A percentile compares a stretch with the other conserved stretches of the same genome.
These are phyloP conservation scores for Piprites chloris DNA, from an alignment of 2,113 vertebrate genomes.

Conservation along the genomic window DNA sequence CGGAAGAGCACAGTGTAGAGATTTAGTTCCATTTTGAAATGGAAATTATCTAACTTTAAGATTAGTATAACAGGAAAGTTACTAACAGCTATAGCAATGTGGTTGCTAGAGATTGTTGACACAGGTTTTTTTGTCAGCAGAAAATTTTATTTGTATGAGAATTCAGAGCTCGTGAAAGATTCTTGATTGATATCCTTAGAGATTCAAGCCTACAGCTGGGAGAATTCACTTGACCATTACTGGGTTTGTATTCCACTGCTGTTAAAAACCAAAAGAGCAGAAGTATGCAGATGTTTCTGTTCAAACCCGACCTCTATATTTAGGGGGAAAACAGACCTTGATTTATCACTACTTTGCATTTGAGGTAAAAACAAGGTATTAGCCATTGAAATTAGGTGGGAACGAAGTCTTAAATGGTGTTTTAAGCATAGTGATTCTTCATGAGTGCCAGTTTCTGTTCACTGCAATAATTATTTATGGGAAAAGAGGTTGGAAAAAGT, in stretches of 20 bases:
- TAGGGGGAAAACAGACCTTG: not conserved
- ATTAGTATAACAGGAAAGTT: not conserved
- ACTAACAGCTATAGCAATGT: not conserved
- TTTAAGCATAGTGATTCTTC: not conserved
- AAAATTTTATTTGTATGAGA: not conserved
- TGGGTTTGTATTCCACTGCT: not conserved
- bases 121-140: not conserved
- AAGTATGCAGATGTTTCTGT: not conserved
- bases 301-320: not conserved
- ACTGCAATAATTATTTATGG: not conserved
- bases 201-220: not conserved
- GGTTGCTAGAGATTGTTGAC: not conserved
- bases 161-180: not conserved
- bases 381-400: not conserved
- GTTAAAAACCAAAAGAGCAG: not conserved
- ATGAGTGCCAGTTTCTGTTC: not conserved
- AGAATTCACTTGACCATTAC: not conserved
- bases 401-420: not conserved
- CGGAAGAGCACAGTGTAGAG: not conserved
- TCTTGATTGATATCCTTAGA: not conserved
- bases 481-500: not conserved
- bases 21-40: not conserved
- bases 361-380: not conserved
- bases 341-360: not conserved
- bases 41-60: not conserved